Base-by-base conservation (phyloP, 1,140 invertebrate species). In the Scaptomyza montana region DNA sequence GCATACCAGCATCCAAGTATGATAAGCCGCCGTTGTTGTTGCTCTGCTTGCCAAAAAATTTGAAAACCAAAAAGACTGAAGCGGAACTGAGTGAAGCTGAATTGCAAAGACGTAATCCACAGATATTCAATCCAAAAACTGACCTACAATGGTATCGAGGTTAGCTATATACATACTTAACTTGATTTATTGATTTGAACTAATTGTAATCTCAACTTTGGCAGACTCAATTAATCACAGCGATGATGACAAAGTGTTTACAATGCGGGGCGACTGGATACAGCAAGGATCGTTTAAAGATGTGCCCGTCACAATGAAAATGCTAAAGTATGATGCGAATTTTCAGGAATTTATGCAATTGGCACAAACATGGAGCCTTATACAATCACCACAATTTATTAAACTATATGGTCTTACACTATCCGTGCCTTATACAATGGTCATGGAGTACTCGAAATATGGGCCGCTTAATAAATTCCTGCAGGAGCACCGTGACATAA, bases 1-100 rank as follows among this genome's bases (percentile, higher is more conserved):
- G 96, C 79, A 93, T 98, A 84, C 96, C 95, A 45, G 95, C 96
- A 12, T 97, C 97, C 2, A 96, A 97, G 93, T 97, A 96, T 93
- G 97, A 97, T 91, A 94, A 95, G 90, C 96, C 96, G 3, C 94
- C 95, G 39, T 85, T 90, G 8, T 63, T 97, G 66, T 90, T 97
- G 39, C 92, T 97, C 12, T 97, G 96, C 80, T 93, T 91, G 77
- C 90, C 91, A 62, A 90, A 89, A 81, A 90, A 91, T 75, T 57
- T 91, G n/a, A 90, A 76, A 75, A 73, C 77, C 63, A 92, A 90
- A 87, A 91, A 92, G 89, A 86, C 90, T 89, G 81, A 90, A 50
- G 76, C 68, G 41, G 80, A 82, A 69, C 61, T 90, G 25, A 92
- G 74, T 59, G 85, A 90, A 46, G 64, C 62, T 43, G 90, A 90